Base-by-base conservation (phyloP, 2,113 vertebrate species). In the Lethenteron camtschaticum region DNA sequence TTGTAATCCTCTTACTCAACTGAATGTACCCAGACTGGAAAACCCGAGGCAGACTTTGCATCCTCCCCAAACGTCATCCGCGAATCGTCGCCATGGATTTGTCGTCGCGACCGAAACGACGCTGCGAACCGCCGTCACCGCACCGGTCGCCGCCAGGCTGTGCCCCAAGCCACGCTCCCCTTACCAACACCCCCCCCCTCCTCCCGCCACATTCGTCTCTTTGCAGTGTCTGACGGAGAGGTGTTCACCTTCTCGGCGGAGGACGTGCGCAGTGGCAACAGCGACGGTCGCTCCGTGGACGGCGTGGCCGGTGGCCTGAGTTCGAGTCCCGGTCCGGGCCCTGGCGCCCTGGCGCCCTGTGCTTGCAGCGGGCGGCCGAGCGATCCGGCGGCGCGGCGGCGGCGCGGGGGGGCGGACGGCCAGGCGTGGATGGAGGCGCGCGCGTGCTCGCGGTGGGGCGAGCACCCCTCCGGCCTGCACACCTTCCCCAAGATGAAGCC, bases 401-500 rank as follows among this genome's bases (percentile, higher is more conserved):
- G 41, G 41, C 6, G 41, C 41, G 41, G 41, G 41, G 41, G 41
- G 41, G 41, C 41, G 41, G 41, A 41, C 41, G 41, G 41, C 41
- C 41, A 41, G 41, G 41, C 41, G 41, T 41, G 41, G 41, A 41
- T 41, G 41, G 41, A 41, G 41, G 41, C 41, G 41, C 41, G 41
- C 41, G 5, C 41, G 41, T 41, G 41, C 41, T 41, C 41, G 41
- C 41, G 41, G 6, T 95, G 89, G 88, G 76, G 72, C 8, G 70
- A 41, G 3, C 82, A 78, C 0, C 83, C 87, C 58, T 78, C 82
- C 0, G 86, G 89, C 55, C 87, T 88, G 10, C 94, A 97, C 74
- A 96, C 94, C 14, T 96, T 97, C 74, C 94, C 94, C 68, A 96
- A 94, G 80, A 94, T 89, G 86, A 89, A 87, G 75, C 87, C 83